Evolutionary conservation across 2,888 invertebrate genomes (phyloP).

Genomic region (Balanococcus diminutus): DNA sequence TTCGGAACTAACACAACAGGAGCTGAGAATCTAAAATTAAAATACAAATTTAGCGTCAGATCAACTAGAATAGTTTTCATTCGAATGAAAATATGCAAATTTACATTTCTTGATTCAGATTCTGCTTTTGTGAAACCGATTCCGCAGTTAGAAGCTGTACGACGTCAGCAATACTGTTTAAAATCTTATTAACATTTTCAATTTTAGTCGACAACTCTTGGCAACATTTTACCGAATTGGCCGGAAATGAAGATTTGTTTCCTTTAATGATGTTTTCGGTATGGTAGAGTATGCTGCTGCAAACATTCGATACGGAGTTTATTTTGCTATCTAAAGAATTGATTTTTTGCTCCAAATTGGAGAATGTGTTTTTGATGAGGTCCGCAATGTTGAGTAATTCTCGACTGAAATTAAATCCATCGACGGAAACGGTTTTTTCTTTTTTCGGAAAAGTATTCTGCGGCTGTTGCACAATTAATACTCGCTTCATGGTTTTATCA

Average conservation of each 20-base stretch:
- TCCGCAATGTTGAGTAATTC: slow-evolving; percentile 27
- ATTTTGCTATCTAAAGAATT: slow-evolving; percentile 41
- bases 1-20: slow-evolving; percentile 56
- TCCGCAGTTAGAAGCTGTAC: slow-evolving; percentile 23
- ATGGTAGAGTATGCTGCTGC: slow-evolving; percentile 30
- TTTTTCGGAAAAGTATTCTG: slow-evolving; percentile 7
- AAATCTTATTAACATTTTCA: slow-evolving; percentile 28
- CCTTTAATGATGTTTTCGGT: slow-evolving; percentile 42
- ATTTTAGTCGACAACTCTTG: slow-evolving; percentile 41
- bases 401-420: slow-evolving; percentile 27
- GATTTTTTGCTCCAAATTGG: slow-evolving; percentile 34
- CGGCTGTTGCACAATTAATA: slow-evolving; percentile 28
- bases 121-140: slow-evolving; percentile 36
- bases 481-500: slow-evolving; percentile 1
- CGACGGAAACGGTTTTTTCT: not conserved
- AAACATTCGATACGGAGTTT: slow-evolving; percentile 38
- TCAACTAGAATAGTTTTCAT: not conserved
- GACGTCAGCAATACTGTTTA: slow-evolving; percentile 33
- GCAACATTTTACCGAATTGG: slow-evolving; percentile 19
- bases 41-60: not conserved
- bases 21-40: slow-evolving; percentile 56
- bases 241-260: slow-evolving; percentile 34
- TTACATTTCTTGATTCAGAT: slow-evolving; percentile 35
- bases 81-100: not conserved
- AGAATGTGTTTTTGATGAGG: slow-evolving; percentile 15